Base-by-base conservation (phyloP, 2,888 invertebrate genomes). In the Omphaloscelis lunosa region DNA sequence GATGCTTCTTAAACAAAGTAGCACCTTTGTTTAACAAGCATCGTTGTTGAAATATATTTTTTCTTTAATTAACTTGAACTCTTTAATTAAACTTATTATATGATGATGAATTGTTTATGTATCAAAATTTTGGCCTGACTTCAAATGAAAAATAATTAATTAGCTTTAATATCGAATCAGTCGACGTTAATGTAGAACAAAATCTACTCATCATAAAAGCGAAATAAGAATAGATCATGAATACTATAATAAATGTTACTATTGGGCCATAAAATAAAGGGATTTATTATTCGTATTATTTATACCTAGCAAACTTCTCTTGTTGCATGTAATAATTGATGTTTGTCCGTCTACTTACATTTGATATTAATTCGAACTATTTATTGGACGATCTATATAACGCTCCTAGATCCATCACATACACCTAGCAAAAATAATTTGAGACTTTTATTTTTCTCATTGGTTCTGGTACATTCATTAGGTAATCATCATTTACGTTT, bases 371-470 rank as follows among this genome's bases (percentile, higher is more conserved):
- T 51, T 51, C 51, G 2, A 2, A 39, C 59, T 70, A 80, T 75
- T 48, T 62, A 63, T 75, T 80, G 68, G 6, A 53, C 59, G 48
- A 72, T 80, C 65, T 58, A 85, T 58, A 85, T 85, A 75, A 71
- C 51, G 4, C 51, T 68, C 39, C 39, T n/a, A 58, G 34, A 63
- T 63, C 39, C 17, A 61, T 65, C 23, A 45, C 34, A 1, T 3
- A 34, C 34, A 34, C 20, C 9, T 29, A 48, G 29, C 66, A 45
- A 51, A n/a, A 2, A 62, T 78, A 29, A 53, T 48, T 34, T 34
- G 29, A 1, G 3, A 34, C 23, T 20, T 5, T 8, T 9, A 29
- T 27, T 27, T 29, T 34, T 9, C 34, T 59, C 12, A 17, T n/a
- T 23, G 0, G 7, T 53, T 8, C 20, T 56, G 5, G 29, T 45